Evolutionary conservation across 2,888 invertebrate species (phyloP), one percentile per base, ranked within the genome.

Genomic region (Chorisops tibialis): DNA sequence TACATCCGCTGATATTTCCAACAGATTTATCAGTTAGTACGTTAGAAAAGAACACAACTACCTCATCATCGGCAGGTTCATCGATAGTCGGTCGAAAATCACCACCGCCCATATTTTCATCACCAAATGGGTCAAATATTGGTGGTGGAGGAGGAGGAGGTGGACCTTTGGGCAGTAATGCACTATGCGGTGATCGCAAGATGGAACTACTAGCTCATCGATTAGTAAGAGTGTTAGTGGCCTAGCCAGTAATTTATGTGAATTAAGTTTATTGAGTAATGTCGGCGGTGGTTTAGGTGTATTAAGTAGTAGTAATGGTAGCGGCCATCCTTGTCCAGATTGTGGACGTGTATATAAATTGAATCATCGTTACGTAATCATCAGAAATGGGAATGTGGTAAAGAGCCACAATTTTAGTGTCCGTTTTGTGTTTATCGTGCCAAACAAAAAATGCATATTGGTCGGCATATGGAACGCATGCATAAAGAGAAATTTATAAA

Each of bases 311-410:
- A 69, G 70, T 63, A 71, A 72, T 76, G 69, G 82, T 77, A 74
- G 83, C 67, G 81, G 83, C 73, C 89, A 89, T 82, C 83, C 86
- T 63, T 91, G 91, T 78, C 85, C 88, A 60, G 89, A 89, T 72
- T 93, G 93, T 79, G 91, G 90, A 65, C 83, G 92, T 68, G 86
- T 89, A 67, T 93, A 93, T 80, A 92, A 92, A 77, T 83, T 92
- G 69, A 92, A 92, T 91, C 91, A 69, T 91, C 91, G 64, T 80
- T 90, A 71, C 83, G 89, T 65, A 89, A 90, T 77, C 90, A 90
- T 75, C 88, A 89, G 81, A 89, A 89, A 77, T 90, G 89, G 89
- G 90, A 90, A 79, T 90, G 89, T 78, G 89, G 89, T 73, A 90
- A 90, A 76, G 89, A 90, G 77, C 90, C 89, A 18, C 89, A 89